A percentile compares a stretch with the other conserved stretches of the same genome.
These are phyloP conservation scores for Palaemon carinicauda DNA, from an alignment of 1,140 invertebrate species.

Conservation along the genomic window DNA sequence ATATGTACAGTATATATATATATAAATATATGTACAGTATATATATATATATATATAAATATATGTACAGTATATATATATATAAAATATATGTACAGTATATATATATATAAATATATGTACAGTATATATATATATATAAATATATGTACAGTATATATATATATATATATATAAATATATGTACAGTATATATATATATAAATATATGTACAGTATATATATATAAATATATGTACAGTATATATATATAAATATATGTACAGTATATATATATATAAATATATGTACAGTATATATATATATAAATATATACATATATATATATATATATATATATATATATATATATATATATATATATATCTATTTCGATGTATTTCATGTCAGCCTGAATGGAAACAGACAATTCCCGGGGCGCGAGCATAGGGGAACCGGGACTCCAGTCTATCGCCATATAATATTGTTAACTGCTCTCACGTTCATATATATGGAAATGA, in stretches of 20 bases:
- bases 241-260: neutral
- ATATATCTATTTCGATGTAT: neutral
- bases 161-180: no score
- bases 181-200: no score
- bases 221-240: neutral
- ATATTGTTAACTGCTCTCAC: conserved; percentile 35
- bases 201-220: neutral
- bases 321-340: neutral
- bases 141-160: no score
- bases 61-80: neutral
- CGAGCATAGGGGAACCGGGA: neutral
- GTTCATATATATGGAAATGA: conserved; percentile 52
- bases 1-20: neutral
- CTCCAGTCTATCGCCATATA: conserved; percentile 6
- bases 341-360: conserved; percentile 4
- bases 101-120: no score
- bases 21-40: neutral
- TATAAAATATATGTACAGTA: neutral
- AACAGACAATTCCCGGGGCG: neutral
- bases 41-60: neutral
- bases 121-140: no score
- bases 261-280: neutral
- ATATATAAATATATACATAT: neutral
- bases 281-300: neutral
- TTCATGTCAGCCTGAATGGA: neutral